Conservation (phyloP, 1,140 invertebrate species). For the Lordiphosa clarofinis region DNA sequence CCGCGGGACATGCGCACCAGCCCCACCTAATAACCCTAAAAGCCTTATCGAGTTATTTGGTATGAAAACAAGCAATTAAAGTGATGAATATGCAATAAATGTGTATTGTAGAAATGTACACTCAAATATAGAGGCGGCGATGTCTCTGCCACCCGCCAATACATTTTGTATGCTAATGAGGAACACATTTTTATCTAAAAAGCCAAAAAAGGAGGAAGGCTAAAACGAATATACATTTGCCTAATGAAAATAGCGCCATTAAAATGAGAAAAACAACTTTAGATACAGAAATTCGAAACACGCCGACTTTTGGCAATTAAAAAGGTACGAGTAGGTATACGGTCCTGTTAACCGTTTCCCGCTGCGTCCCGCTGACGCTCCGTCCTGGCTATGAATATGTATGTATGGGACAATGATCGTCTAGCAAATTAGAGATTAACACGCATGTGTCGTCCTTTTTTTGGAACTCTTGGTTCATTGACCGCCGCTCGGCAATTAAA, state of each 20-base stretch:
- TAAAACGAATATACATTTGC: conserved; percentile 68
- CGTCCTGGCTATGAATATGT: conserved; percentile 15
- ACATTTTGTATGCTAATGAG: conserved; percentile 77
- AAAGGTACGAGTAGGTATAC: conserved; percentile 43
- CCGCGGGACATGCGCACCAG: conserved; percentile 12
- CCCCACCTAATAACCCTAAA: conserved; percentile 63
- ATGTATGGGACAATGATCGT: conserved; percentile 42
- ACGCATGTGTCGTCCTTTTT: conserved; percentile 69
- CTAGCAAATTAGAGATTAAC: conserved; percentile 77
- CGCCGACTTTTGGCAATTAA: conserved; percentile 73
- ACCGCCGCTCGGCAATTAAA: conserved; percentile 58
- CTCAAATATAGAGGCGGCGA: background rate
- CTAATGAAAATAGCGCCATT: conserved; percentile 79
- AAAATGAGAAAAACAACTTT: conserved; percentile 79
- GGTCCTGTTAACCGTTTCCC: conserved; percentile 30
- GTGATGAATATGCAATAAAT: conserved; percentile 78
- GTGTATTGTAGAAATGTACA: conserved; percentile 41
- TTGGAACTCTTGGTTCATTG: conserved; percentile 46
- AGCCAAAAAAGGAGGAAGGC: conserved; percentile 19
- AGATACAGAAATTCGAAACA: conserved; percentile 75
- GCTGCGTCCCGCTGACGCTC: conserved; percentile 34
- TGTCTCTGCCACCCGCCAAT: conserved; percentile 21
- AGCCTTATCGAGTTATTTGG: conserved; percentile 76
- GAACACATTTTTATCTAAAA: conserved; percentile 54
- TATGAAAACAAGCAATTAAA: conserved; percentile 77